Percentiles rank a stretch among this genome's conserved stretches.
phyloP scores from a whole-genome alignment of 2,113 vertebrate genomes.

The Ranitomeya variabilis region DNA sequence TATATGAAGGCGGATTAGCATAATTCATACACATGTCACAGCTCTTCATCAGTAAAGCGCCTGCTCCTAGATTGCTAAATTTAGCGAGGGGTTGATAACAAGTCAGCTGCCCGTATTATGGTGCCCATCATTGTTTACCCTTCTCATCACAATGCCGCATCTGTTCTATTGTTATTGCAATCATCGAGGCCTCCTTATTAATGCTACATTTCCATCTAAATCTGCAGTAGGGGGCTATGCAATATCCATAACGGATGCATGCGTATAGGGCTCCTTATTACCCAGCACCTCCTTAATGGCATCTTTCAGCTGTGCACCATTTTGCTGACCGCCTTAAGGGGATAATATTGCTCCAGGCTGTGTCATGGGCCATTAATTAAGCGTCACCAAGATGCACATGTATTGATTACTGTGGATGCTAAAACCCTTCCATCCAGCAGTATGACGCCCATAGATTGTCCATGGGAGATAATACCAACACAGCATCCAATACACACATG shows the following conservation, averaged over 20 bases:
- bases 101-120: background rate
- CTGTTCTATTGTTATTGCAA: background rate
- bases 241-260: background rate
- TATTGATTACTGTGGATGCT: constrained; percentile 24
- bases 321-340: background rate
- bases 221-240: background rate
- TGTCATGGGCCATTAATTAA: constrained; percentile 24
- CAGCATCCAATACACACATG: background rate
- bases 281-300: background rate
- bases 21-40: background rate
- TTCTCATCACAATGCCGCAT: background rate
- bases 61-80: background rate
- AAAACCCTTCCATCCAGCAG: background rate
- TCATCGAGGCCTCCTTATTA: background rate
- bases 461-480: background rate
- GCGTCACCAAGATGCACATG: constrained; percentile 12
- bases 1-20: background rate
- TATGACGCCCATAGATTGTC: background rate
- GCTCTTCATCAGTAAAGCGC: background rate
- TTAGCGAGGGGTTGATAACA: background rate
- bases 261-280: background rate
- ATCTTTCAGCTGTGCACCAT: background rate
- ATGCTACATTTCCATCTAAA: background rate
- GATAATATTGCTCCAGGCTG: constrained; percentile 17
- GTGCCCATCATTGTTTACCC: background rate